A percentile compares a stretch with the other conserved stretches of the same genome.
Evolutionary conservation across 2,113 vertebrate species (phyloP).

Genomic region (Rattus norvegicus): GRCr8 NC_086029.1:37704501-37705000

Average conservation of each 20-base stretch:
- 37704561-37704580: background rate
- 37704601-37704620: background rate
- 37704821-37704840: too few species aligned
- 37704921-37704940: too few species aligned
- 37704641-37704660: background rate
- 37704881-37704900: too few species aligned
- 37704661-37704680: background rate
- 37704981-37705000: too few species aligned
- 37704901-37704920: too few species aligned
- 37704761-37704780: background rate
- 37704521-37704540: constrained; percentile 25
- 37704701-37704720: background rate
- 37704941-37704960: too few species aligned
- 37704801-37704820: too few species aligned
- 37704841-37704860: too few species aligned
- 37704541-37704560: constrained; percentile 5
- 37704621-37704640: background rate
- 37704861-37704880: too few species aligned
- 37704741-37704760: background rate
- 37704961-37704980: too few species aligned
- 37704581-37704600: constrained; percentile 22
- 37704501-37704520: background rate
- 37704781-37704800: background rate
- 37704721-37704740: background rate
- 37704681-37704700: background rate